Conservation (phyloP, 2,888 invertebrate species). For the Diploptera punctata region DNA sequence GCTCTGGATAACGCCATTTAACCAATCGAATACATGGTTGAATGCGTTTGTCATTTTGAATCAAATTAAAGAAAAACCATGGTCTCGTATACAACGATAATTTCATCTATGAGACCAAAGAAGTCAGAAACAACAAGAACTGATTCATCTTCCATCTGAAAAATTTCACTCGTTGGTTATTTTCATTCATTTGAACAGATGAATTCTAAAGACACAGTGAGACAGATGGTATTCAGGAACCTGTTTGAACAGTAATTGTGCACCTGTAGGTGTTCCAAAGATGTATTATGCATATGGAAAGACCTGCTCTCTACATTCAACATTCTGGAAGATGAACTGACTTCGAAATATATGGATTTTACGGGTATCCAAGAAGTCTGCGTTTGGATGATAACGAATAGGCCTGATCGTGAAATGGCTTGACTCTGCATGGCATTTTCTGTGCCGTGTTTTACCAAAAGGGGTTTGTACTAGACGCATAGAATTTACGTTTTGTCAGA, state of each 20-base stretch:
- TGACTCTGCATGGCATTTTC: no score
- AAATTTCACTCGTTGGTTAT: no score
- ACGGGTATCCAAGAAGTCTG: not conserved
- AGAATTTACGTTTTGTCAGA: not conserved
- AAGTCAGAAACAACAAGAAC: no score
- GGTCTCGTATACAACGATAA: no score
- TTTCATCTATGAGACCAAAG: not conserved
- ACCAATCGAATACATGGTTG: slow-evolving; percentile 3
- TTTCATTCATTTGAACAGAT: no score
- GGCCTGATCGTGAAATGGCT: not conserved
- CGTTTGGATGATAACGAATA: not conserved
- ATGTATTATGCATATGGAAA: not conserved
- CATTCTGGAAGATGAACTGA: not conserved
- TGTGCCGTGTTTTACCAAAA: no score
- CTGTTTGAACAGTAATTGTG: no score
- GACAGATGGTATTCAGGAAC: no score
- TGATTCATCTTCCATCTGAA: no score
- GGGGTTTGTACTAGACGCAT: not conserved
- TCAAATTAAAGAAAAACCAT: no score
- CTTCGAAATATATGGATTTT: not conserved
- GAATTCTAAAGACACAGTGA: no score
- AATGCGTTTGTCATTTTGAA: not conserved
- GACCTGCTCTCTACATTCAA: no score
- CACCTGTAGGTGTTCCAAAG: not conserved
- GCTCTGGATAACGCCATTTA: slow-evolving; percentile 30